phyloP scores from a whole-genome alignment of 2,113 vertebrate genomes.

The Gallinago jamesoni region DNA sequence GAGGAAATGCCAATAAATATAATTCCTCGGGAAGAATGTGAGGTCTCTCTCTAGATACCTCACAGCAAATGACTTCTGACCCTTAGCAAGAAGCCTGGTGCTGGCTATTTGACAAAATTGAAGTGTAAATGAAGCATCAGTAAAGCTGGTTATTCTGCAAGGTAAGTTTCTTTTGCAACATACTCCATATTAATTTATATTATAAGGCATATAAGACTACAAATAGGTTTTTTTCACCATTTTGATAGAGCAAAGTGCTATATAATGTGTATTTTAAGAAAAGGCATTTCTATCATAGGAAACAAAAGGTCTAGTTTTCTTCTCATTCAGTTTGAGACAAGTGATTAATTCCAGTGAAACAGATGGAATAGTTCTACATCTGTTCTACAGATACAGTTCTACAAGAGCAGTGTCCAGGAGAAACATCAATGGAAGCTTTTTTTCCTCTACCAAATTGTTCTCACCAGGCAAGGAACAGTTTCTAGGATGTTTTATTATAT shows the following conservation, averaged over 20 bases:
- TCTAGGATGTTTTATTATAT: not conserved
- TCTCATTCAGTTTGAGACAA: not conserved
- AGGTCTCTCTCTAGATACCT: not conserved
- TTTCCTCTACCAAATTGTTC: not conserved
- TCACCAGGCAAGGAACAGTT: not conserved
- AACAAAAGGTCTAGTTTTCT: not conserved
- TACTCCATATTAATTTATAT: not conserved
- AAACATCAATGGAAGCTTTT: not conserved
- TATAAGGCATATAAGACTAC: not conserved
- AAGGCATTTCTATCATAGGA: not conserved
- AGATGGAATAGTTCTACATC: not conserved
- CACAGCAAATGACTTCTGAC: not conserved
- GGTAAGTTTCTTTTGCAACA: not conserved
- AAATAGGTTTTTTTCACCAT: not conserved
- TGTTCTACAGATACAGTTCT: not conserved
- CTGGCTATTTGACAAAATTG: not conserved
- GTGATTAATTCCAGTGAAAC: not conserved
- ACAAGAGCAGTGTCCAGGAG: not conserved
- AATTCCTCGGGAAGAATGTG: not conserved
- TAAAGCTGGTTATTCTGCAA: not conserved
- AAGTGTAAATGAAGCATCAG: not conserved
- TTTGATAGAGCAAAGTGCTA: not conserved
- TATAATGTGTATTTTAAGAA: not conserved
- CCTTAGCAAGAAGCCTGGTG: not conserved
- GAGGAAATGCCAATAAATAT: not conserved